Conservation (phyloP, 2,113 vertebrate species). For the Etia nguti region DNA sequence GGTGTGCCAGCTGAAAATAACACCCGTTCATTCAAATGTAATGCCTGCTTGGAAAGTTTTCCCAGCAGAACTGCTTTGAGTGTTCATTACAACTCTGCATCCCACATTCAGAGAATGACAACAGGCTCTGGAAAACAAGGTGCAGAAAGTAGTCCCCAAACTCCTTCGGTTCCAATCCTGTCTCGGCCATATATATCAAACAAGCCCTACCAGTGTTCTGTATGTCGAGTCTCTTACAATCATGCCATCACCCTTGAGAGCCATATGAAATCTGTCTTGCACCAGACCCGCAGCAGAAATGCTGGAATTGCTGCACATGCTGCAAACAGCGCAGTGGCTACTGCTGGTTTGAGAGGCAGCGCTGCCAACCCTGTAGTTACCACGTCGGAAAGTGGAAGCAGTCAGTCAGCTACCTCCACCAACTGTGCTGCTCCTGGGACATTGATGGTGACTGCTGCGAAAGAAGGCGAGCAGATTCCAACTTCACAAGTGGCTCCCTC, state of each 20-base stretch:
- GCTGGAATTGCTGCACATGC: constrained; percentile 58
- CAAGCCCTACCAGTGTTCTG: constrained; percentile 87
- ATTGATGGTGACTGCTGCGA: constrained; percentile 53
- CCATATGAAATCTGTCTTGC: constrained; percentile 88
- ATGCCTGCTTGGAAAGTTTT: constrained; percentile 85
- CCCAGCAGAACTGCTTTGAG: constrained; percentile 82
- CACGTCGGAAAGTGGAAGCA: constrained; percentile 42
- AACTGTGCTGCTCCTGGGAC: constrained; percentile 57
- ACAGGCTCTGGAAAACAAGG: constrained; percentile 68
- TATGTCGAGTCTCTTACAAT: constrained; percentile 89
- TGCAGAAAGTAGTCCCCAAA: constrained; percentile 37
- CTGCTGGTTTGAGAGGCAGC: constrained; percentile 25
- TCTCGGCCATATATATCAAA: constrained; percentile 69
- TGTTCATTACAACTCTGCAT: constrained; percentile 86
- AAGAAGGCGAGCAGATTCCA: constrained; percentile 67
- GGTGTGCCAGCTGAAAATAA: constrained; percentile 53
- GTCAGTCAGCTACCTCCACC: constrained; percentile 51
- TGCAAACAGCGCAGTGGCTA: constrained; percentile 29
- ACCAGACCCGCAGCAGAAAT: constrained; percentile 83
- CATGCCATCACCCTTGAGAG: constrained; percentile 90
- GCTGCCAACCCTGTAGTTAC: constrained; percentile 34
- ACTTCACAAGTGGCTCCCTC: constrained; percentile 65
- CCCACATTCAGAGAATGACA: constrained; percentile 86
- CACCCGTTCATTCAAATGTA: constrained; percentile 81
- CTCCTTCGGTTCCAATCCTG: constrained; percentile 5